A percentile compares a stretch with the other conserved stretches of the same genome.
These are phyloP conservation scores for Ceryle rudis DNA, from an alignment of 2,797 vertebrate genomes.

Conservation along the genomic window DNA sequence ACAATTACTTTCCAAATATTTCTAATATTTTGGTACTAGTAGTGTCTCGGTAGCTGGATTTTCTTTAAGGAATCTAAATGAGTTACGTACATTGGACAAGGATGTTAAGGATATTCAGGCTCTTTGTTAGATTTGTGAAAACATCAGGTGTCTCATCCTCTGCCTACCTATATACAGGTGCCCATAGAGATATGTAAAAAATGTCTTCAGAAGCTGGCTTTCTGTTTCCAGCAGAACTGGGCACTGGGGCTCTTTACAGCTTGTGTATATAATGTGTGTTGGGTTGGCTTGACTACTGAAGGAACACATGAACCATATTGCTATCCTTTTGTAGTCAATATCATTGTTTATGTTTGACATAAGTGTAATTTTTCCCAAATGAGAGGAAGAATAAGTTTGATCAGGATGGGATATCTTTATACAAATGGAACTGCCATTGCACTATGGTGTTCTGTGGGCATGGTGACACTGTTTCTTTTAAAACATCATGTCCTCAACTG, in stretches of 20 bases:
- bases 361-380: not conserved
- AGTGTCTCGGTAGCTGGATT: not conserved
- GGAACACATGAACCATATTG: not conserved
- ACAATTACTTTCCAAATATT: not conserved
- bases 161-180: not conserved
- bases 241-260: not conserved
- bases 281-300: not conserved
- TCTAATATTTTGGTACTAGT: not conserved
- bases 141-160: not conserved
- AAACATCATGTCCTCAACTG: not conserved
- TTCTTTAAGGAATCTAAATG: not conserved
- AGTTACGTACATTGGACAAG: not conserved
- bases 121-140: not conserved
- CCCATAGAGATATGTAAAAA: not conserved
- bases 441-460: not conserved
- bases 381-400: not conserved
- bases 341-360: not conserved
- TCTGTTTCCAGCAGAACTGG: not conserved
- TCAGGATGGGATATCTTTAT: not conserved
- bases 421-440: not conserved
- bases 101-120: not conserved
- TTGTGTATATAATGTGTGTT: not conserved
- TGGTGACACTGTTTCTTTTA: rapidly evolving
- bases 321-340: not conserved
- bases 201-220: not conserved